Percentiles rank a stretch among this genome's conserved stretches.
These are phyloP conservation scores for Hippocampus barbouri DNA, from an alignment of 2,113 vertebrate genomes.

Conservation along the genomic window DNA sequence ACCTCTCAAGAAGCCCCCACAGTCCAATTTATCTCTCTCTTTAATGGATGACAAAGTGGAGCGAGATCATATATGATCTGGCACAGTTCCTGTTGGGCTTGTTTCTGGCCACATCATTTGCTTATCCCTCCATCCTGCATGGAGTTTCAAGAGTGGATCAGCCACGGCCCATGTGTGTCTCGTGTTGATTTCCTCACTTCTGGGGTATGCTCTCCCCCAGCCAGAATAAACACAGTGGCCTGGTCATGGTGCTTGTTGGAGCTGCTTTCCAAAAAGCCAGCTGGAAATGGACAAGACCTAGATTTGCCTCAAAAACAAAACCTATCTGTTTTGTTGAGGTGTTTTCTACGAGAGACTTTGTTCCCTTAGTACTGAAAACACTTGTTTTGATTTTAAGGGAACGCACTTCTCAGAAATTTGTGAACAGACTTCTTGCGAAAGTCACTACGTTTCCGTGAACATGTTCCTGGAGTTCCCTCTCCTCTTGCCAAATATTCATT, in stretches of 20 bases:
- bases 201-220: constrained; percentile 50
- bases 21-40: constrained; percentile 1
- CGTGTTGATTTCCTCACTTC: constrained; percentile 58
- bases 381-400: constrained; percentile 12
- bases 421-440: constrained; percentile 8
- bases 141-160: constrained; percentile 39
- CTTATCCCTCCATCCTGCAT: constrained; percentile 16
- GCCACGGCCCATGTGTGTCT: constrained; percentile 20
- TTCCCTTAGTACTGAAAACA: constrained; percentile 25
- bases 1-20: neutral
- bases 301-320: constrained; percentile 43
- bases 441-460: constrained; percentile 12
- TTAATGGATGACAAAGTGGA: constrained; percentile 16
- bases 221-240: constrained; percentile 65
- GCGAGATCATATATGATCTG: constrained; percentile 30
- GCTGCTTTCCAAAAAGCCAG: constrained; percentile 39
- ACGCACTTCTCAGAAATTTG: neutral
- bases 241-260: constrained; percentile 40
- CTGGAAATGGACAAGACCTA: constrained; percentile 36
- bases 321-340: constrained; percentile 8
- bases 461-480: neutral
- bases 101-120: neutral
- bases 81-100: constrained; percentile 28
- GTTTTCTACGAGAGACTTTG: constrained; percentile 11
- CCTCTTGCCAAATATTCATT: neutral